Conservation (phyloP, 1,140 invertebrate genomes). For the Eurosta solidaginis region DNA sequence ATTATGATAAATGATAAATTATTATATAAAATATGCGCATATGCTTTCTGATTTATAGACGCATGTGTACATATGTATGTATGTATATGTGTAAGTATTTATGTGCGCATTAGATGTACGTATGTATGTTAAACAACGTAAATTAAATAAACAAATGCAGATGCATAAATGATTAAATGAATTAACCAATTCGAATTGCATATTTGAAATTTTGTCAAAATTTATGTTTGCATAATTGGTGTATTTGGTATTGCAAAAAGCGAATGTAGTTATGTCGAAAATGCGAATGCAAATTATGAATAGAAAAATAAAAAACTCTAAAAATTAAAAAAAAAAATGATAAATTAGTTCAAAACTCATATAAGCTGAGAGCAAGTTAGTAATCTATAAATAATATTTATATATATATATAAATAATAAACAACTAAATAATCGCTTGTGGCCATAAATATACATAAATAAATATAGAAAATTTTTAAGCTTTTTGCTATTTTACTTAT, state of each 20-base stretch:
- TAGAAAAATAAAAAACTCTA: too few species aligned
- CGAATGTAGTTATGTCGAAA: too few species aligned
- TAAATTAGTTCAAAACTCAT: too few species aligned
- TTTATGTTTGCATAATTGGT: too few species aligned
- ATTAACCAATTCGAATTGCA: too few species aligned
- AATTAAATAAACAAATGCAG: not conserved
- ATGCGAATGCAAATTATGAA: too few species aligned
- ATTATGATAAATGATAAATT: not conserved
- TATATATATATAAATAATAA: not conserved
- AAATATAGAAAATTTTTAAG: not conserved
- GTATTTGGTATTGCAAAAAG: too few species aligned
- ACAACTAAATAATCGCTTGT: not conserved
- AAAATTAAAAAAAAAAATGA: too few species aligned
- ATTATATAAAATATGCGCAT: not conserved
- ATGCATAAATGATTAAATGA: not conserved
- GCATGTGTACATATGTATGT: not conserved
- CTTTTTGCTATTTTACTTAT: conserved; percentile 16
- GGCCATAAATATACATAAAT: not conserved
- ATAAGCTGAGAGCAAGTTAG: not conserved
- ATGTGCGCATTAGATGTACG: not conserved
- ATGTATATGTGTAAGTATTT: not conserved
- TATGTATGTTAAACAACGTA: not conserved
- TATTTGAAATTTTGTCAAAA: too few species aligned
- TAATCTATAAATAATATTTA: not conserved
- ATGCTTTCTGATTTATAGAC: too few species aligned